phyloP scores from a whole-genome alignment of 2,888 invertebrate species.

The Thelaira solivaga region DNA sequence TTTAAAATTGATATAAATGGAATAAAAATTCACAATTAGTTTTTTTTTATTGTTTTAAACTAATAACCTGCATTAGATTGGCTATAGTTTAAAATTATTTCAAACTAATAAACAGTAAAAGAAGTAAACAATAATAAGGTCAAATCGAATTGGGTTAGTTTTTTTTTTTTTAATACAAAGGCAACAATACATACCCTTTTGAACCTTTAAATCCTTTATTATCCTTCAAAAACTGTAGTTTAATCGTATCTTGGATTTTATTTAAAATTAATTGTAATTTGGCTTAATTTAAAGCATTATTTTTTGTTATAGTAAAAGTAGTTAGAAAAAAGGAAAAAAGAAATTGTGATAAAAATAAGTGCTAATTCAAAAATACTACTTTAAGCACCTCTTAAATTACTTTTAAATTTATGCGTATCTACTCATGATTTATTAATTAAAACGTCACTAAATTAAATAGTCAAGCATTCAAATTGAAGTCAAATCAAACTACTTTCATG shows the following conservation, averaged over 20 bases:
- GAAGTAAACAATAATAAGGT: too few relatives aligned
- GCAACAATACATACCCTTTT: not conserved
- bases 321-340: constrained; percentile 11
- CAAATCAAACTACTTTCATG: too few relatives aligned
- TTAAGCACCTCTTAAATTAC: too few relatives aligned
- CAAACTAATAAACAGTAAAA: not conserved
- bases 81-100: not conserved
- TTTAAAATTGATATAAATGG: constrained; percentile 54
- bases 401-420: too few relatives aligned
- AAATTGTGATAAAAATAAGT: constrained; percentile 37
- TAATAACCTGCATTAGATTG: constrained; percentile 20
- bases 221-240: constrained; percentile 5
- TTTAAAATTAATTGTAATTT: not conserved
- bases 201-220: not conserved
- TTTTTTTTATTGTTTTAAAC: constrained; percentile 4
- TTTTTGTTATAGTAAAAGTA: not conserved
- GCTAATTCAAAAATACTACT: not conserved
- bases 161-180: constrained; percentile 3
- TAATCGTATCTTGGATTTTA: constrained; percentile 1
- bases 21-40: constrained; percentile 67
- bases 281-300: not conserved
- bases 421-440: too few relatives aligned
- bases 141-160: constrained; percentile 37
- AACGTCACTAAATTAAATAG: too few relatives aligned
- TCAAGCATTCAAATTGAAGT: too few relatives aligned